Evolutionary conservation across 1,140 invertebrate genomes (phyloP), one percentile per base, ranked within the genome.

Genomic region (Bombus sibiricus): DNA sequence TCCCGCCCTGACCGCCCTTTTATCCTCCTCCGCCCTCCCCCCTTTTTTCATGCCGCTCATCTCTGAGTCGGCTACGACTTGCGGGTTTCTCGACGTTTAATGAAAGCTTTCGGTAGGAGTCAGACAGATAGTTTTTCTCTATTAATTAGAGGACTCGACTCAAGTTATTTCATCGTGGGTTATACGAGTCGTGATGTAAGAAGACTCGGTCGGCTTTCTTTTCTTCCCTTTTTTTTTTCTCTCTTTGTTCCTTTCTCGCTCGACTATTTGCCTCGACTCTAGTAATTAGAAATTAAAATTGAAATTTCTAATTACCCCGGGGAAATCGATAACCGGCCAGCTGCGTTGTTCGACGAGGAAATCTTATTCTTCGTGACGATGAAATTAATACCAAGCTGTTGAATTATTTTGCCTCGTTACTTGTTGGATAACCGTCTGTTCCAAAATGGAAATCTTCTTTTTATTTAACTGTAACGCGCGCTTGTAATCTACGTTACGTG

Each of bases 31-130:
- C 78, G 13, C n/a, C 69, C 34, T 3, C n/a, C 78, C 68, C 39
- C 69, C 64, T 68, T 88, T 85, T 88, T 64, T 77, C 87, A 81
- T 22, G 2, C 75, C 22, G 39, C 64, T 22, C 34, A 10, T 64
- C 34, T 37, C 15, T 18, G 41, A 4, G 37, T 22, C 34, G 47
- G 37, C 34, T 78, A 78, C 66, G 71, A 81, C 59, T 74, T 37
- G 57, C 59, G 34, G 57, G 41, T 73, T 74, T 41, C 78, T 53
- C 69, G 76, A 74, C 88, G 78, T 89, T 89, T 89, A 89, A 89
- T 89, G 88, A 89, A 88, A 89, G 88, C 84, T 72, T 81, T 85
- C 59, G 71, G 71, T 62, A 25, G 39, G 3, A 59, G 59, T 68
- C 41, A 18, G 69, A 69, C 71, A 37, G 69, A 81, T 81, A 81